These are phyloP conservation scores for Pangasius macronema DNA, from an alignment of 2,797 vertebrate species.

Conservation along the genomic window DNA sequence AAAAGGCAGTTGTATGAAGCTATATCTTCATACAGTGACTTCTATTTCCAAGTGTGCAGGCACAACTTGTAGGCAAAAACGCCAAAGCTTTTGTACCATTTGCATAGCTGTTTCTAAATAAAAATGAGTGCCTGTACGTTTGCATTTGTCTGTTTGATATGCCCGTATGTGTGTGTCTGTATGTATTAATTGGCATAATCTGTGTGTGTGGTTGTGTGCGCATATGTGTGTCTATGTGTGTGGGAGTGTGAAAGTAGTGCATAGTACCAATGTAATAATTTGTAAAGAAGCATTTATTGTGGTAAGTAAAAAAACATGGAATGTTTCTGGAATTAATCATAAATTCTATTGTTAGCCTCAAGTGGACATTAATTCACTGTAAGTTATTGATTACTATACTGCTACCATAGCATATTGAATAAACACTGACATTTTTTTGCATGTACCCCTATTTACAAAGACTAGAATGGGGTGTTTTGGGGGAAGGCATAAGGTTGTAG, in stretches of 20 bases:
- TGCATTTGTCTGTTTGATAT: conserved; percentile 62
- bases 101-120: conserved; percentile 69
- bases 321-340: conserved; percentile 48
- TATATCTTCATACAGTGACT: conserved; percentile 56
- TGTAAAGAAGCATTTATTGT: conserved; percentile 68
- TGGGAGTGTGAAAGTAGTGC: conserved; percentile 23
- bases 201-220: conserved; percentile 49
- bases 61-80: conserved; percentile 74
- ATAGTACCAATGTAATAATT: conserved; percentile 66
- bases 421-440: conserved; percentile 60
- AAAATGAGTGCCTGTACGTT: conserved; percentile 65
- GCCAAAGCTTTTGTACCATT: conserved; percentile 76
- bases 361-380: conserved; percentile 37
- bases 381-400: conserved; percentile 34
- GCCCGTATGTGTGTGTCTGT: conserved; percentile 65
- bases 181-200: conserved; percentile 27
- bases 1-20: conserved; percentile 57
- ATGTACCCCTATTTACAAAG: conserved; percentile 66
- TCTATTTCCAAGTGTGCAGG: conserved; percentile 74
- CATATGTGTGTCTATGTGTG: conserved; percentile 57
- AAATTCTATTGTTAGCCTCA: conserved; percentile 31
- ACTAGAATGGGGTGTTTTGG: conserved; percentile 61
- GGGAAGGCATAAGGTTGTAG: conserved; percentile 62
- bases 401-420: conserved; percentile 31
- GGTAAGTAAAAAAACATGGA: conserved; percentile 59